Base-by-base conservation (phyloP, 2,797 vertebrate species). In the Sebastes steindachneri region DNA sequence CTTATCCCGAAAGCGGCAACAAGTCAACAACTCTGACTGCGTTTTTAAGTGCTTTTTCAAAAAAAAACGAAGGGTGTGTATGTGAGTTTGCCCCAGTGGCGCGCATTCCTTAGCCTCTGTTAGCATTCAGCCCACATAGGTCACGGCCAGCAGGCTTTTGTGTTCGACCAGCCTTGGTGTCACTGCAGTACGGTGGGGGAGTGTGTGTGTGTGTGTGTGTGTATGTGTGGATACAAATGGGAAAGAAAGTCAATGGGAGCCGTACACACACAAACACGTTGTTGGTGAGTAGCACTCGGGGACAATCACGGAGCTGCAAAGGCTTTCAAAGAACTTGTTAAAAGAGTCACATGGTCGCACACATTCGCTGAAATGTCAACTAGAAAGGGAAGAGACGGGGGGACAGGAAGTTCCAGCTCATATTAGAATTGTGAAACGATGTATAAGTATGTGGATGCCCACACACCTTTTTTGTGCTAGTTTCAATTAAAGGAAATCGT, bases 71-170 rank as follows among this genome's bases (percentile, higher is more conserved):
- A 68, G 65, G n/a, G 35, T 51, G 80, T 66, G 73, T 78, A 12
- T 71, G 64, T 35, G 78, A 73, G 77, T 77, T 79, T 67, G 78
- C 64, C 84, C 78, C 88, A 85, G 86, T 72, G 69, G 82, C 71
- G 31, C 58, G 84, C 92, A 93, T 95, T 95, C 93, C 93, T 93
- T 85, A 82, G 86, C 83, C 90, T 85, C 86, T 57, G 93, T 95
- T 94, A 95, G 93, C 95, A 96, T 95, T 94, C 95, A 94, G 88
- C 74, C 85, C 91, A 90, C 94, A 95, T 93, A 95, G 93, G 94
- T 95, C 93, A 95, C 69, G 87, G 89, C 91, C 92, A 93, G 92
- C 92, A 93, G 93, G 90, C 92, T 89, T 95, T 94, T 95, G 92
- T 95, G 87, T 74, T 55, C 77, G 19, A 66, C 75, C 82, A 75